These are phyloP conservation scores for Papilio gigon DNA, from an alignment of 2,888 invertebrate species.

Conservation along the genomic window DNA sequence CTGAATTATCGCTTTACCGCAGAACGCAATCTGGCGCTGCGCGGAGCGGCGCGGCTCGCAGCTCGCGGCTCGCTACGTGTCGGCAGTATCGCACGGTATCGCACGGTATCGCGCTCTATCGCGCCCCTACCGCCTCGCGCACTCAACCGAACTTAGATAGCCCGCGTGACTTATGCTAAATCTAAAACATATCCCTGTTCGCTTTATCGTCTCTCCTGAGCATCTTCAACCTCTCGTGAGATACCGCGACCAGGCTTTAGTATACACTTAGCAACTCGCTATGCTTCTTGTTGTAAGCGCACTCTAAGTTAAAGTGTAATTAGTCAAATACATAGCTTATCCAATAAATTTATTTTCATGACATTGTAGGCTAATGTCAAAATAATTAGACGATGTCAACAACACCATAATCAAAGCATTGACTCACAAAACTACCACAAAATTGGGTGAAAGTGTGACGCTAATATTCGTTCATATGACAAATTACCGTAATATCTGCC, in stretches of 20 bases:
- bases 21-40: constrained; percentile 75
- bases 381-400: constrained; percentile 40
- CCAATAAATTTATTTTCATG: constrained; percentile 15
- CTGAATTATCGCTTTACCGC: constrained; percentile 83
- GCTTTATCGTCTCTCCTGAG: constrained; percentile 73
- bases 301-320: neutral
- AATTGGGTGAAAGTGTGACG: constrained; percentile 79
- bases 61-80: constrained; percentile 43
- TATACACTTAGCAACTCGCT: neutral
- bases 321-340: neutral
- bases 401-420: constrained; percentile 59
- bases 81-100: constrained; percentile 47
- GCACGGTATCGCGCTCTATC: constrained; percentile 35
- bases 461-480: constrained; percentile 75
- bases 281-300: neutral
- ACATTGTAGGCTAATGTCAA: constrained; percentile 15
- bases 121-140: constrained; percentile 61
- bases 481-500: constrained; percentile 66
- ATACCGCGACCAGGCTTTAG: neutral
- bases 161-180: constrained; percentile 77
- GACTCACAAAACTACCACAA: constrained; percentile 64
- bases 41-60: too few species aligned
- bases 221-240: constrained; percentile 58
- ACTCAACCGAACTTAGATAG: constrained; percentile 70
- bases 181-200: constrained; percentile 68